Percentiles rank a stretch among this genome's conserved stretches.
Evolutionary conservation across 2,797 vertebrate species (phyloP).

Genomic region (Capromys pilorides): DNA sequence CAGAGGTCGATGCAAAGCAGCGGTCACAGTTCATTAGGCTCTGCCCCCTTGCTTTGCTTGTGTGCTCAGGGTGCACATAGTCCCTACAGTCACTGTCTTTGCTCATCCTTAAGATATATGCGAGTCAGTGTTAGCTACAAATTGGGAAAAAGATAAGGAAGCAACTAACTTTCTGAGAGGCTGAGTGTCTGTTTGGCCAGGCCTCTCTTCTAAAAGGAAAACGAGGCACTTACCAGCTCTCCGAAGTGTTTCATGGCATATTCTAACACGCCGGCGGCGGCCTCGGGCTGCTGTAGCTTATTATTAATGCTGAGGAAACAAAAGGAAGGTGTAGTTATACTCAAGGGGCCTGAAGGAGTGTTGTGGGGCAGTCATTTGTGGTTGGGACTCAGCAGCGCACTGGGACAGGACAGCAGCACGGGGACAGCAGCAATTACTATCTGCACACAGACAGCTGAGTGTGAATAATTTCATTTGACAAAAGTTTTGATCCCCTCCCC

Average conservation of each 20-base stretch:
- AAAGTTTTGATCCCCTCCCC: background rate
- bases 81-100: background rate
- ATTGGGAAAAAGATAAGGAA: background rate
- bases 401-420: background rate
- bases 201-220: background rate
- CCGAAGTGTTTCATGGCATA: slow-evolving; percentile 99
- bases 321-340: slow-evolving; percentile 62
- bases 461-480: background rate
- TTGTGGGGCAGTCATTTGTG: background rate
- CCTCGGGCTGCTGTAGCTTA: slow-evolving; percentile 98
- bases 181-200: background rate
- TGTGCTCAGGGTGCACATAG: background rate
- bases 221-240: slow-evolving; percentile 92
- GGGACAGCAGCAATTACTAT: background rate
- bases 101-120: background rate
- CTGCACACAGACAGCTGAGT: background rate
- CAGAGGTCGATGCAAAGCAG: background rate
- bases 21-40: background rate
- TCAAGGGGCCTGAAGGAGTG: background rate
- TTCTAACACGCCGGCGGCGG: slow-evolving; percentile 96
- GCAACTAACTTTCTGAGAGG: slow-evolving; percentile 34
- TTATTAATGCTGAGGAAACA: slow-evolving; percentile 94
- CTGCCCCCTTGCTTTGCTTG: background rate
- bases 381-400: background rate
- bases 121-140: background rate